Evolutionary conservation across 2,797 vertebrate species (phyloP), one percentile per base, ranked within the genome.

Genomic region (Anas flavirostris): DNA sequence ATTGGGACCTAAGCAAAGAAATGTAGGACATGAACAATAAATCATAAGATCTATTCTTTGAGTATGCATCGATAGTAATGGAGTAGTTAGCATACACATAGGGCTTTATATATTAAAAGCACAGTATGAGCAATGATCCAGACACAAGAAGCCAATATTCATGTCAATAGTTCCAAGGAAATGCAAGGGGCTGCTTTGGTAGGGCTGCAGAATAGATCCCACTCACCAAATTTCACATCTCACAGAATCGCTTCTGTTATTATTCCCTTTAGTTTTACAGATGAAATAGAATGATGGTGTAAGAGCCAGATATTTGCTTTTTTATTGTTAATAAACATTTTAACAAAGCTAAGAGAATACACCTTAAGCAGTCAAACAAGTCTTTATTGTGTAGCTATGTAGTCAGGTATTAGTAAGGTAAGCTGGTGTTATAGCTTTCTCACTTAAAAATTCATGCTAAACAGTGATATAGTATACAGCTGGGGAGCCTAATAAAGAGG

Each of bases 401-500:
- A 74, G 31, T 43, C 37, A 56, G 43, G 58, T 62, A 39, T 69
- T 66, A 70, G 60, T 46, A 68, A 82, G 29, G 44, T 64, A 85
- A 64, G n/a, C 16, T 80, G 55, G 12, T 44, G 31, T 12, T 81
- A 19, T 0, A 52, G 75, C 56, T 92, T 92, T 78, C 79, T 77
- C 50, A 43, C 66, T 76, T 90, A 63, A 86, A 87, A 84, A 88
- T 41, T 91, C 26, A 46, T 52, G 43, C 84, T 91, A 37, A 82
- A 69, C 35, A 62, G 48, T 29, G 64, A 91, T 39, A 81, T 33
- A 33, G 75, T 86, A 59, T 82, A 70, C 75, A 76, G 69, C 63
- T 84, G 53, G 56, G 50, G 43, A 96, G 86, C 85, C 73, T 92
- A 83, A 80, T 53, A 74, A 82, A 76, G 92, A 96, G 89, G 72